Percentiles rank a stretch among this genome's conserved stretches.
Conservation (phyloP, 2,797 vertebrate genomes). For the Psittacula echo region DNA sequence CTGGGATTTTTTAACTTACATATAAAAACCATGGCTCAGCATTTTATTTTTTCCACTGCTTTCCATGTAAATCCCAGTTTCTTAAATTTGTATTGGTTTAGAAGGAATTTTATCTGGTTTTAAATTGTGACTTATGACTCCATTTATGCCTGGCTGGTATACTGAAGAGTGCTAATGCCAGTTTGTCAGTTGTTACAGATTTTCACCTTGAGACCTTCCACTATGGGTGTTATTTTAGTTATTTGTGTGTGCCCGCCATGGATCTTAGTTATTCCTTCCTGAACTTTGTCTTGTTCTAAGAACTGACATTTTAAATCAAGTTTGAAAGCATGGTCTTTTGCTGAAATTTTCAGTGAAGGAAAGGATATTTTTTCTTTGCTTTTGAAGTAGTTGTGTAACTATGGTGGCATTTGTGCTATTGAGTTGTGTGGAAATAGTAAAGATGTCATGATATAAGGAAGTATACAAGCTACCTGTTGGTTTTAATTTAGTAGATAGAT, state of each 20-base stretch:
- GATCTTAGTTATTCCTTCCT: background rate
- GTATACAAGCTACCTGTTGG: background rate
- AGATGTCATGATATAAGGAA: background rate
- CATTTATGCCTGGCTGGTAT: background rate
- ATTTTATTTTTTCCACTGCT: background rate
- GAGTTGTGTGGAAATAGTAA: background rate
- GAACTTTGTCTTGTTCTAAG: conserved; percentile 7
- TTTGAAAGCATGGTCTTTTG: background rate
- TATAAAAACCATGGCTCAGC: background rate
- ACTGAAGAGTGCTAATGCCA: background rate
- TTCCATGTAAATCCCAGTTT: conserved; percentile 26
- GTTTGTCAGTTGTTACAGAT: background rate
- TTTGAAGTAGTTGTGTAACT: background rate
- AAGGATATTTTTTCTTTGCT: background rate
- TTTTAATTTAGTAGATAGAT: background rate
- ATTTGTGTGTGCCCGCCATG: background rate
- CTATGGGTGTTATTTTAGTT: background rate
- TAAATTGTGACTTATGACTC: background rate
- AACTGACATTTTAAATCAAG: background rate
- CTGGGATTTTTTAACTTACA: background rate
- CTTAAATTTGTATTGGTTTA: conserved; percentile 7
- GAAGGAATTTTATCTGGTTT: conserved; percentile 2
- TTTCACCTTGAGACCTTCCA: background rate
- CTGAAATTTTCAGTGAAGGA: background rate
- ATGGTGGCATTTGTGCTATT: background rate